Conservation (phyloP, 2,888 invertebrate species). For the Julus scanicus region DNA sequence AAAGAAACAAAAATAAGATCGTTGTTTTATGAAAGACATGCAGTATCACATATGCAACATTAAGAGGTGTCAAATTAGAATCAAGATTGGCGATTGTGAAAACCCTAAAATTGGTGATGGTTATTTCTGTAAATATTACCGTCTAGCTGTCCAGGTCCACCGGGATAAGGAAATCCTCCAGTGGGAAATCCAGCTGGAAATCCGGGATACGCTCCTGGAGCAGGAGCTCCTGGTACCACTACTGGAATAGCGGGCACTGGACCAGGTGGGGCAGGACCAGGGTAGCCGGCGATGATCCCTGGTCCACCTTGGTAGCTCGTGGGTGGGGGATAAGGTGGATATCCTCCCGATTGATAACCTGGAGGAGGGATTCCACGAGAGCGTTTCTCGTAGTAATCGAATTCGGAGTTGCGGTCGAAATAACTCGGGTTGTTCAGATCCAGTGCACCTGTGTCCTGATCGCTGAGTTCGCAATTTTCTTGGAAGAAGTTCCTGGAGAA, state of each 20-base stretch:
- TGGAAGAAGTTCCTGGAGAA: constrained; percentile 59
- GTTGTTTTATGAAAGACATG: not conserved
- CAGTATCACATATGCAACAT: too few species aligned
- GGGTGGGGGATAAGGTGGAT: constrained; percentile 49
- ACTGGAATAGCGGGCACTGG: constrained; percentile 53
- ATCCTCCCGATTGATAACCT: constrained; percentile 48
- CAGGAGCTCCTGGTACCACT: not conserved
- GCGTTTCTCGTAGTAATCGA: constrained; percentile 82
- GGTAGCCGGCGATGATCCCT: constrained; percentile 50
- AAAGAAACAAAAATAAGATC: too few species aligned
- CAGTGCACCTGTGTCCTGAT: constrained; percentile 81
- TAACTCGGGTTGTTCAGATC: constrained; percentile 86
- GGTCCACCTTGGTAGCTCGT: constrained; percentile 49
- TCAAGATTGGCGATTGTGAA: not conserved
- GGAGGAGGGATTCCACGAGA: constrained; percentile 65
- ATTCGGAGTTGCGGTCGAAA: constrained; percentile 79
- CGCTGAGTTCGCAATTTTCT: constrained; percentile 91
- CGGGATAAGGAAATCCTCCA: constrained; percentile 55
- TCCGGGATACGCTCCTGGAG: constrained; percentile 48
- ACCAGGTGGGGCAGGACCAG: constrained; percentile 45
- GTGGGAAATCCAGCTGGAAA: constrained; percentile 55
- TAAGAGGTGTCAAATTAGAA: not conserved
- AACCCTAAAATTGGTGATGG: not conserved
- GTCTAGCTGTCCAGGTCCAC: constrained; percentile 58
- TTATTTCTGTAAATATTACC: constrained; percentile 56